These are phyloP conservation scores for Amiota minor DNA, from an alignment of 2,888 invertebrate species.

Conservation along the genomic window DNA sequence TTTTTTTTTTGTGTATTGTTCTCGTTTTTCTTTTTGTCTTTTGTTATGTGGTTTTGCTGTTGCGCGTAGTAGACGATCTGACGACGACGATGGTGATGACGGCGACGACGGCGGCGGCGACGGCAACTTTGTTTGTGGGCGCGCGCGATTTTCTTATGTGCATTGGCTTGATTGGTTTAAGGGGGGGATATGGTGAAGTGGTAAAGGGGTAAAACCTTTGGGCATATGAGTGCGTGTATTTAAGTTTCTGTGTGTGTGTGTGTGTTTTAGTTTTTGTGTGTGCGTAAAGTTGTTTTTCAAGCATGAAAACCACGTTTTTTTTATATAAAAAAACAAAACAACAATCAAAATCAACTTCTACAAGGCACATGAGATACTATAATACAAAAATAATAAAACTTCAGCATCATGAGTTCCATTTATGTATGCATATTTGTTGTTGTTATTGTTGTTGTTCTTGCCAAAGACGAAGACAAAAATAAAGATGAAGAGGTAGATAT, in stretches of 20 bases:
- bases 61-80: conserved; percentile 22
- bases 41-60: conserved; percentile 8
- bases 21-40: conserved; percentile 1
- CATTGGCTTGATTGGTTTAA: too few relatives aligned
- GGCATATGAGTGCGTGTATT: background rate
- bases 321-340: background rate
- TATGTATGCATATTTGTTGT: background rate
- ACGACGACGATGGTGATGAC: background rate
- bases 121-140: background rate
- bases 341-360: background rate
- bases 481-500: too few relatives aligned
- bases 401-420: too few relatives aligned
- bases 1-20: background rate
- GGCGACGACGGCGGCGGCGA: background rate
- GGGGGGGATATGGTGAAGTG: too few relatives aligned
- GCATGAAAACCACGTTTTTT: conserved; percentile 12
- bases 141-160: too few relatives aligned
- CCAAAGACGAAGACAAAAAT: conserved; percentile 26
- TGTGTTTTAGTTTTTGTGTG: conserved; percentile 19
- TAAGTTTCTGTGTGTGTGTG: conserved; percentile 32
- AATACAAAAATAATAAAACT: background rate
- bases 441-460: conserved; percentile 51
- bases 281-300: conserved; percentile 52
- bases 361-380: background rate
- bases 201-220: too few relatives aligned